Conservation (phyloP, 92 coral and sea anemone genomes). For the Bergia puertoricense region DNA sequence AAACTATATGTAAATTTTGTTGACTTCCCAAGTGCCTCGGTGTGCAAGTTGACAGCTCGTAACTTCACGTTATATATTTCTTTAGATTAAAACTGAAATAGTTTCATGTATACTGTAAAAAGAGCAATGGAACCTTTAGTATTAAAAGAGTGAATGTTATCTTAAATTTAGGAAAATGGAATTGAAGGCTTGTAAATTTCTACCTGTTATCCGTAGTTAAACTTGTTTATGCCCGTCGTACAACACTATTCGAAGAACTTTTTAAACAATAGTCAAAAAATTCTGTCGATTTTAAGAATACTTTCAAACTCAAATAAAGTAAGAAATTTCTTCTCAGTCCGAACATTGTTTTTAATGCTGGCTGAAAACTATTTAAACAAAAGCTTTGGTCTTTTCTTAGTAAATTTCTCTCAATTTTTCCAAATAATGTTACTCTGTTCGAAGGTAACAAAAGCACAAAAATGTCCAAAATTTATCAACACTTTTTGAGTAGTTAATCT, state of each 20-base stretch:
- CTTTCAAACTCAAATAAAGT: too few relatives aligned
- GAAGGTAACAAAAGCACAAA: too few relatives aligned
- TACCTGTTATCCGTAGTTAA: not conserved
- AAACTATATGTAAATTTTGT: constrained; percentile 24
- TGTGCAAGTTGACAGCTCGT: not conserved
- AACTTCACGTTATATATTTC: not conserved
- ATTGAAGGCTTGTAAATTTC: not conserved
- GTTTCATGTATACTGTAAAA: not conserved
- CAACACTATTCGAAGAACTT: not conserved
- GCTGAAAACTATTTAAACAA: too few relatives aligned
- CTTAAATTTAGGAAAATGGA: not conserved
- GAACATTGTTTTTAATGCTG: too few relatives aligned
- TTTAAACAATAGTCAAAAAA: too few relatives aligned
- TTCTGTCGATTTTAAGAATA: too few relatives aligned
- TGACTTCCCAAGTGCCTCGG: constrained; percentile 23
- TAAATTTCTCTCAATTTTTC: too few relatives aligned
- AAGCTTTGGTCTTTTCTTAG: not conserved
- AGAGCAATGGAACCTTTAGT: not conserved
- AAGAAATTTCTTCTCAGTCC: too few relatives aligned
- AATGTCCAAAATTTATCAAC: too few relatives aligned
- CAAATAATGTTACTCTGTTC: too few relatives aligned
- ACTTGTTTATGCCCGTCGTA: not conserved
- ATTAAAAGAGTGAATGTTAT: not conserved
- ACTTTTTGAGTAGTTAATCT: too few relatives aligned
- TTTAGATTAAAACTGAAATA: not conserved